Evolutionary conservation across 2,797 vertebrate genomes (phyloP).

Genomic region (Otolemur crassicaudatus): DNA sequence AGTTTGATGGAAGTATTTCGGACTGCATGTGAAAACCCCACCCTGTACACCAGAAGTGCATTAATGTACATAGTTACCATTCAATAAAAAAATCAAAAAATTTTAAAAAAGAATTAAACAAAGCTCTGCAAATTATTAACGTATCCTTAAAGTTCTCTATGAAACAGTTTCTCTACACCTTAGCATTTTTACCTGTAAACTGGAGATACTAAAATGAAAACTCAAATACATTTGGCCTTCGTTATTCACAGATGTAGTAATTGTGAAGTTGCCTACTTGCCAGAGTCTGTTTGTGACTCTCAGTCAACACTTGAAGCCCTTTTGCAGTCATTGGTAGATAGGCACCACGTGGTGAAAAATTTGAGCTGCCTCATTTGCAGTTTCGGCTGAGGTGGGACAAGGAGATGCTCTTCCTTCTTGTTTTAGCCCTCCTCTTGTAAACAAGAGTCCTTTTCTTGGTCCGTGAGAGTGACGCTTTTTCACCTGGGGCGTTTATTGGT

Average conservation of each 20-base stretch:
- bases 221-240: not conserved
- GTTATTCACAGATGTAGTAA: not conserved
- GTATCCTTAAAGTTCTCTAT: not conserved
- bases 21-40: no score
- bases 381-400: not conserved
- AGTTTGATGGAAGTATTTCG: no score
- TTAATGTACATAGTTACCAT: no score
- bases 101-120: not conserved
- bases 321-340: not conserved
- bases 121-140: not conserved
- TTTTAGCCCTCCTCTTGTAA: not conserved
- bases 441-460: not conserved
- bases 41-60: no score
- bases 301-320: not conserved
- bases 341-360: not conserved
- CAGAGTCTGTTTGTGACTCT: slow-evolving; percentile 22
- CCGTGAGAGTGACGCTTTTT: not conserved
- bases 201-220: not conserved
- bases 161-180: not conserved
- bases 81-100: no score
- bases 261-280: not conserved
- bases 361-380: not conserved
- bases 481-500: not conserved
- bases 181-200: not conserved
- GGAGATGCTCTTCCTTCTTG: not conserved